Evolutionary conservation across 2,888 invertebrate species (phyloP).

Genomic region (Cephus sareptanus): DNA sequence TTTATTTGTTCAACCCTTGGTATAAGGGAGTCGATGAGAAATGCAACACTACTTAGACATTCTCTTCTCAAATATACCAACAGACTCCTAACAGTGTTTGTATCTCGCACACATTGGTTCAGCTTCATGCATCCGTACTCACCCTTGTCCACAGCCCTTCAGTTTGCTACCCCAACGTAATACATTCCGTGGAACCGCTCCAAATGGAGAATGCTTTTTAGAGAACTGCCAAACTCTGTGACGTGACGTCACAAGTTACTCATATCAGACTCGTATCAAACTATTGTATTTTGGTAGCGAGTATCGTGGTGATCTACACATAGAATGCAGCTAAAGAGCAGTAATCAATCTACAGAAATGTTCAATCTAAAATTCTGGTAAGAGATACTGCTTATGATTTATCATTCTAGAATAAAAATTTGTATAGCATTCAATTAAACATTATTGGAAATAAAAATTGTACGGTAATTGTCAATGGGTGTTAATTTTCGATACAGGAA

Average conservation of each 20-base stretch:
- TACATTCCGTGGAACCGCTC: conserved; percentile 11
- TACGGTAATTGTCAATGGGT: background rate
- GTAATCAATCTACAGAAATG: background rate
- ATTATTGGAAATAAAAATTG: background rate
- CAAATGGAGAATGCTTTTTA: conserved; percentile 32
- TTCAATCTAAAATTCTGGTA: background rate
- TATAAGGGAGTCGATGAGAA: conserved; percentile 13
- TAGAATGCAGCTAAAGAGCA: background rate
- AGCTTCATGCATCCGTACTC: conserved; percentile 8
- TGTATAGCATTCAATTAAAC: too few relatives aligned
- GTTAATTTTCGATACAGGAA: background rate
- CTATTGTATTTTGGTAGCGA: background rate
- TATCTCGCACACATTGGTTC: conserved; percentile 15
- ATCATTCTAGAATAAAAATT: background rate
- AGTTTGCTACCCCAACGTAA: background rate
- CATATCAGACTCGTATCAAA: conserved; percentile 25
- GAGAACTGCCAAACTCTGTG: conserved; percentile 44
- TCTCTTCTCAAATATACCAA: conserved; percentile 48
- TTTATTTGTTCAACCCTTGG: background rate
- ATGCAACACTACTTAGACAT: conserved; percentile 48
- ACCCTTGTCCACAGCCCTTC: background rate
- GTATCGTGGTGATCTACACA: background rate
- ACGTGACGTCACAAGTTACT: conserved; percentile 39
- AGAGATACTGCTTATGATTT: background rate
- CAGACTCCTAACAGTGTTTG: conserved; percentile 27